These are phyloP conservation scores for Sarcophaga subvicina DNA, from an alignment of 2,888 invertebrate genomes.

Conservation along the genomic window DNA sequence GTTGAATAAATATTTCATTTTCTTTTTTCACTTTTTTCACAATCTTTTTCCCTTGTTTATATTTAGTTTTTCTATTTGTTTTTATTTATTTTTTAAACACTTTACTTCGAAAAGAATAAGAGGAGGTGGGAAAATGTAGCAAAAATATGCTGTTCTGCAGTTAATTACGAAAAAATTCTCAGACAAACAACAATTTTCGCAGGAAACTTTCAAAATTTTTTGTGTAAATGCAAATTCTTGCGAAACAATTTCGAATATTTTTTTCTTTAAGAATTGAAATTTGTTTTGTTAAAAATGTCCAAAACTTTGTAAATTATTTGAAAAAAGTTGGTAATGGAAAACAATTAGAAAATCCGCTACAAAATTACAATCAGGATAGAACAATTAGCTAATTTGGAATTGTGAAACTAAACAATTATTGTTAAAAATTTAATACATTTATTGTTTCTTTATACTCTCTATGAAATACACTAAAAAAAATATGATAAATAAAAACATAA, in stretches of 20 bases:
- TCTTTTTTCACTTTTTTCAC: not conserved
- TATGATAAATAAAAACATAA: too few relatives aligned
- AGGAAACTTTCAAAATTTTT: not conserved
- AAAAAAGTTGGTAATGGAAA: slow-evolving; percentile 4
- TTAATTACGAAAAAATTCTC: slow-evolving; percentile 32
- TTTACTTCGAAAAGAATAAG: too few relatives aligned
- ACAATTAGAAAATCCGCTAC: slow-evolving; percentile 14
- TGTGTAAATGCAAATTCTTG: not conserved
- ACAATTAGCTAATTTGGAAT: not conserved
- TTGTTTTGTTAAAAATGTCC: slow-evolving; percentile 2
- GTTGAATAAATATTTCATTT: slow-evolving; percentile 18
- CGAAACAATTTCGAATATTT: too few relatives aligned
- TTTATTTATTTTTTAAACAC: too few relatives aligned
- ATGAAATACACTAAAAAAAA: too few relatives aligned
- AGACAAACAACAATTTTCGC: not conserved
- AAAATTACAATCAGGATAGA: not conserved
- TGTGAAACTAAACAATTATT: too few relatives aligned
- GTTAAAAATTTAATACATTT: too few relatives aligned
- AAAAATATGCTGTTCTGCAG: slow-evolving; percentile 21
- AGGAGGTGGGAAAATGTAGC: not conserved
- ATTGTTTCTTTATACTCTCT: too few relatives aligned
- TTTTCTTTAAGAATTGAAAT: not conserved
- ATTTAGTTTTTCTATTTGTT: too few relatives aligned
- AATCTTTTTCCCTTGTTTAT: not conserved
- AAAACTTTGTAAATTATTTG: slow-evolving; percentile 14